phyloP scores from a whole-genome alignment of 2,113 vertebrate genomes.

The Aphyosemion australe region DNA sequence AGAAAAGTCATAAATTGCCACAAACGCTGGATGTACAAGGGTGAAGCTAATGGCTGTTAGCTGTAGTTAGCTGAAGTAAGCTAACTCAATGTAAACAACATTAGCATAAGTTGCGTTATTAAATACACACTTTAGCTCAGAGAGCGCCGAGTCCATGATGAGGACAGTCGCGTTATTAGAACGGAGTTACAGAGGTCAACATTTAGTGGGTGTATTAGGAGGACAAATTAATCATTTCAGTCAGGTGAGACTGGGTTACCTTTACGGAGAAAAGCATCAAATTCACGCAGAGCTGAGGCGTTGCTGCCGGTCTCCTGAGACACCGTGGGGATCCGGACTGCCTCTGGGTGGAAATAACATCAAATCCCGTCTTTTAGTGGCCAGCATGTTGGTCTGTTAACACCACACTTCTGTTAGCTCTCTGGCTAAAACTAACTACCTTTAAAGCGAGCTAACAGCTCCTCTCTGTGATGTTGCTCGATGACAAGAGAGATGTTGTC shows the following conservation, averaged over 20 bases:
- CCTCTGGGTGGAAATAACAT: constrained; percentile 72
- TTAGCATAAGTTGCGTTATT: too few relatives aligned
- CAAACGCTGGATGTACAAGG: too few relatives aligned
- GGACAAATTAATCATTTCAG: background rate
- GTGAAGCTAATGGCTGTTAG: too few relatives aligned
- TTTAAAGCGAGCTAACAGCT: constrained; percentile 68
- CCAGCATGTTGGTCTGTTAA: background rate
- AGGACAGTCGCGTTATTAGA: too few relatives aligned
- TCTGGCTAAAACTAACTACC: constrained; percentile 41
- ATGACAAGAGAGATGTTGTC: constrained; percentile 54
- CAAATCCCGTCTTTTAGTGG: background rate
- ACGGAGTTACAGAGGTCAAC: too few relatives aligned
- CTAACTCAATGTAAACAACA: too few relatives aligned
- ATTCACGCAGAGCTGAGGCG: constrained; percentile 85
- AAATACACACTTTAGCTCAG: too few relatives aligned
- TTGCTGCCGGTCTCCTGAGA: constrained; percentile 80
- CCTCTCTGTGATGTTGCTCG: constrained; percentile 44
- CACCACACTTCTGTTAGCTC: background rate
- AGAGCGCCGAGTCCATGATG: too few relatives aligned
- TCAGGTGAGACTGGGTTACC: constrained; percentile 71
- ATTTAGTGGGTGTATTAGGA: too few relatives aligned
- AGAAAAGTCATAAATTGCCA: too few relatives aligned
- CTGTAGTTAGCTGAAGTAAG: too few relatives aligned
- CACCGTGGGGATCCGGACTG: constrained; percentile 89
- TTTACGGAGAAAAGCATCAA: constrained; percentile 81